These are phyloP conservation scores for Drosophila pachea DNA, from an alignment of 1,140 invertebrate genomes.

Conservation along the genomic window DNA sequence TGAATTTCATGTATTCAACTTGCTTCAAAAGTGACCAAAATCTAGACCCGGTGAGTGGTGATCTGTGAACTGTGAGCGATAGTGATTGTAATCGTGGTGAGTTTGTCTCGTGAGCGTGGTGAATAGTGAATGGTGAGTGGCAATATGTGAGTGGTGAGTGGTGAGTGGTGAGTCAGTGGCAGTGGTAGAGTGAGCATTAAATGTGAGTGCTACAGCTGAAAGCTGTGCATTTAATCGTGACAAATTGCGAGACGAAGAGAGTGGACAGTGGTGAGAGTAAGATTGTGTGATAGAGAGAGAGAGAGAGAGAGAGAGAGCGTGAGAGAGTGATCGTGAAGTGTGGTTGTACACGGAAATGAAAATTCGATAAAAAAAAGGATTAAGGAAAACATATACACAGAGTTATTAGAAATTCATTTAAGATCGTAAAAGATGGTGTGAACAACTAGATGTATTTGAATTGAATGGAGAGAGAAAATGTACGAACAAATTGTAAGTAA, in stretches of 20 bases:
- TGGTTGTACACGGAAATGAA: conserved; percentile 24
- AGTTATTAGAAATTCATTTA: conserved; percentile 27
- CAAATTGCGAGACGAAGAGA: conserved; percentile 40
- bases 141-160: conserved; percentile 19
- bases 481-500: conserved; percentile 62
- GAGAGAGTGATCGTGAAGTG: conserved; percentile 29
- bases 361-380: conserved; percentile 6
- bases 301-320: conserved; percentile 3
- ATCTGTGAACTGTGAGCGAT: conserved; percentile 28
- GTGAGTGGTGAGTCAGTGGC: conserved; percentile 24
- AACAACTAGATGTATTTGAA: conserved; percentile 57
- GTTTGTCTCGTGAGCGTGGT: conserved; percentile 40
- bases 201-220: conserved; percentile 47
- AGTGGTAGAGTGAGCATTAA: conserved; percentile 49
- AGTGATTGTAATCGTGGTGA: conserved; percentile 45
- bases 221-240: conserved; percentile 46
- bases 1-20: conserved; percentile 48
- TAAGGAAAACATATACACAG: conserved; percentile 31
- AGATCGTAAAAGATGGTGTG: conserved; percentile 36
- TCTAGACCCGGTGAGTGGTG: conserved; percentile 38
- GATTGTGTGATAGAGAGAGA: conserved; percentile 9
- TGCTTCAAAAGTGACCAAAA: conserved; percentile 53
- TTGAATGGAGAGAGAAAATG: conserved; percentile 47
- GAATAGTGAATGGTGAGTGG: conserved; percentile 19
- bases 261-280: conserved; percentile 9